phyloP scores from a whole-genome alignment of 2,888 invertebrate genomes.

The Diarsia mendica region DNA sequence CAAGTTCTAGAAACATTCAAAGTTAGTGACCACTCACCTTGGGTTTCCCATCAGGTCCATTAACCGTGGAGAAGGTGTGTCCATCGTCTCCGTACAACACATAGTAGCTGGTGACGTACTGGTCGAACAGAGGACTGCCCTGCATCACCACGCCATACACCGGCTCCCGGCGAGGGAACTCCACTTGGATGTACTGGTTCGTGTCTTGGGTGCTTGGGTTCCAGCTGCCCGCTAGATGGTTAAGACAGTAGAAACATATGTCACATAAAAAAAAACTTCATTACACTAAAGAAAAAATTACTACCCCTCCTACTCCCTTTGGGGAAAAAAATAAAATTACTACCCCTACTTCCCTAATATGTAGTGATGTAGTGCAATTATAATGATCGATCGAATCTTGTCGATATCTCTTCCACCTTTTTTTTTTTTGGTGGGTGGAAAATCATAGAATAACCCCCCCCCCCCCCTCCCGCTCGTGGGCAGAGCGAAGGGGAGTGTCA shows the following conservation, averaged over 20 bases:
- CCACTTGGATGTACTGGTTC: constrained; percentile 93
- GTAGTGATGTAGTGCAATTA: no score
- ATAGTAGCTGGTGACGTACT: constrained; percentile 95
- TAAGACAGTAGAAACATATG: background rate
- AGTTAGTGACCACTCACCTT: constrained; percentile 79
- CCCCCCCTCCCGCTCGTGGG: no score
- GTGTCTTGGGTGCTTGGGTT: constrained; percentile 90
- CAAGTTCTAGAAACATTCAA: background rate
- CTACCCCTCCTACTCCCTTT: no score
- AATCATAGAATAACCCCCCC: no score
- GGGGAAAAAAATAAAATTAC: no score
- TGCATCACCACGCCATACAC: constrained; percentile 94
- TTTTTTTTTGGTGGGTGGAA: no score
- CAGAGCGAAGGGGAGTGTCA: no score
- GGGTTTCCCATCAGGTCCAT: constrained; percentile 87
- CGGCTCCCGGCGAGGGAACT: constrained; percentile 91
- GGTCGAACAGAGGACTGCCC: constrained; percentile 92
- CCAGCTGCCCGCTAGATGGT: constrained; percentile 92
- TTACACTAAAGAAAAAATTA: no score
- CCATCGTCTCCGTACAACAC: constrained; percentile 93
- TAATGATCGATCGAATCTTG: no score
- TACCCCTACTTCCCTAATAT: no score
- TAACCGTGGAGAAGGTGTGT: constrained; percentile 90
- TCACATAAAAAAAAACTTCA: no score
- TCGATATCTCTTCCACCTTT: no score